These are phyloP conservation scores for Nerophis lumbriciformis DNA, from an alignment of 2,113 vertebrate genomes.

Conservation along the genomic window DNA sequence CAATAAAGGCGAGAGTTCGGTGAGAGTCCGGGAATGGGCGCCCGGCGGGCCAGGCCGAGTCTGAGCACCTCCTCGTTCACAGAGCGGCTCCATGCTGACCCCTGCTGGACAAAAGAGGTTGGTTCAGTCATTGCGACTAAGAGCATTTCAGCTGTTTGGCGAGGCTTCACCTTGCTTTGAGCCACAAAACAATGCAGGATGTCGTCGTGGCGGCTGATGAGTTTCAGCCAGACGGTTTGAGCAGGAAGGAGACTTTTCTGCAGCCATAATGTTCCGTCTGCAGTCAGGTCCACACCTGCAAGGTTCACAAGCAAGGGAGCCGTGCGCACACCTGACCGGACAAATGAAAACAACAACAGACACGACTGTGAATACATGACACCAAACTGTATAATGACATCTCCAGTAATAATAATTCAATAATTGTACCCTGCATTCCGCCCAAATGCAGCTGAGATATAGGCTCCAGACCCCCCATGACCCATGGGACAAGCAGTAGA, in stretches of 20 bases:
- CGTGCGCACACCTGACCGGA: slow-evolving; percentile 61
- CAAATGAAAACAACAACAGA: neutral
- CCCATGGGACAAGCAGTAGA: too few relatives aligned
- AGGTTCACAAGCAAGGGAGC: slow-evolving; percentile 76
- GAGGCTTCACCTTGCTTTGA: slow-evolving; percentile 73
- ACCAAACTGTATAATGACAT: neutral
- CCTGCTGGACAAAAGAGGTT: slow-evolving; percentile 61
- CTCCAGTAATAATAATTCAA: neutral
- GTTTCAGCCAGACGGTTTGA: slow-evolving; percentile 83
- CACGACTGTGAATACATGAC: neutral
- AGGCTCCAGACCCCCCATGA: too few relatives aligned
- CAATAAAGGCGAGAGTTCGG: slow-evolving; percentile 75
- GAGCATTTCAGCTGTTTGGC: neutral
- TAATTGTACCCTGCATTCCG: too few relatives aligned
- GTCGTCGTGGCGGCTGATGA: slow-evolving; percentile 77
- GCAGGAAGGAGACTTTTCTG: slow-evolving; percentile 68
- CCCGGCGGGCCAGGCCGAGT: slow-evolving; percentile 80
- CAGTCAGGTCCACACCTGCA: slow-evolving; percentile 85
- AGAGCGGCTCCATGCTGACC: slow-evolving; percentile 69
- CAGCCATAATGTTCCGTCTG: slow-evolving; percentile 75
- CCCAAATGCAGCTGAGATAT: too few relatives aligned
- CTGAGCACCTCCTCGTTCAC: slow-evolving; percentile 85
- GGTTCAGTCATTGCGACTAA: too few relatives aligned
- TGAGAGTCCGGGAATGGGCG: slow-evolving; percentile 70
- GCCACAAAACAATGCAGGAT: slow-evolving; percentile 81